Percentiles rank a stretch among this genome's conserved stretches.
These are phyloP conservation scores for Elymnias hypermnestra DNA, from an alignment of 1,140 invertebrate species.

Conservation along the genomic window DNA sequence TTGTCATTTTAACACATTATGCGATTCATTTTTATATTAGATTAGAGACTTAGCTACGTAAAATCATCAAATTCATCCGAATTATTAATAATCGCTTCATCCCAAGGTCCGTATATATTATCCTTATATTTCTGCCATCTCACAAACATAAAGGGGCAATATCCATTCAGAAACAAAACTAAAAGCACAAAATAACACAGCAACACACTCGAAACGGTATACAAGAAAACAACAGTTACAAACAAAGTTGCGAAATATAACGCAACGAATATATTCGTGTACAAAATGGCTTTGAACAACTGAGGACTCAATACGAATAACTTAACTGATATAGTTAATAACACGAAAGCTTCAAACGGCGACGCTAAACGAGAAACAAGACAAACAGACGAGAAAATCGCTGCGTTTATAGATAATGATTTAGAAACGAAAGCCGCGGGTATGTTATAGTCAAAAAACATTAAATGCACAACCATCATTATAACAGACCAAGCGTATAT, in stretches of 20 bases:
- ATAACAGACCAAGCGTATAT: constrained; percentile 94
- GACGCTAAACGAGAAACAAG: constrained; percentile 92
- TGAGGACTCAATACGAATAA: constrained; percentile 93
- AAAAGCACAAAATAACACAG: constrained; percentile 79
- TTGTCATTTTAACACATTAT: neutral
- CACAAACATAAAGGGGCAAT: constrained; percentile 89
- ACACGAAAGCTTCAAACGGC: constrained; percentile 90
- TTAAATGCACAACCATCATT: constrained; percentile 91
- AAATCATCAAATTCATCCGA: constrained; percentile 69
- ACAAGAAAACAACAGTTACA: constrained; percentile 75
- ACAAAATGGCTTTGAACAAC: constrained; percentile 78
- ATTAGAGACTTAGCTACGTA: neutral
- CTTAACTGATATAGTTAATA: constrained; percentile 90
- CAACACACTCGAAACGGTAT: constrained; percentile 76
- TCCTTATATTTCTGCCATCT: constrained; percentile 90
- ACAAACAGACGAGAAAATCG: constrained; percentile 95
- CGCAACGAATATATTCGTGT: constrained; percentile 33
- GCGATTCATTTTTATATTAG: too few relatives aligned
- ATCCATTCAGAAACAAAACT: constrained; percentile 81
- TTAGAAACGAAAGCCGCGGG: constrained; percentile 88
- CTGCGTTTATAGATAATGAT: constrained; percentile 91
- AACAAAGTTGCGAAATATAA: constrained; percentile 26
- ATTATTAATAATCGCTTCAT: constrained; percentile 88
- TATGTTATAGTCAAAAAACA: constrained; percentile 94
- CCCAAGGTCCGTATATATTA: constrained; percentile 97